Evolutionary conservation across 2,888 invertebrate genomes (phyloP), one percentile per base, ranked within the genome.

Genomic region (Amphipoea lucens): DNA sequence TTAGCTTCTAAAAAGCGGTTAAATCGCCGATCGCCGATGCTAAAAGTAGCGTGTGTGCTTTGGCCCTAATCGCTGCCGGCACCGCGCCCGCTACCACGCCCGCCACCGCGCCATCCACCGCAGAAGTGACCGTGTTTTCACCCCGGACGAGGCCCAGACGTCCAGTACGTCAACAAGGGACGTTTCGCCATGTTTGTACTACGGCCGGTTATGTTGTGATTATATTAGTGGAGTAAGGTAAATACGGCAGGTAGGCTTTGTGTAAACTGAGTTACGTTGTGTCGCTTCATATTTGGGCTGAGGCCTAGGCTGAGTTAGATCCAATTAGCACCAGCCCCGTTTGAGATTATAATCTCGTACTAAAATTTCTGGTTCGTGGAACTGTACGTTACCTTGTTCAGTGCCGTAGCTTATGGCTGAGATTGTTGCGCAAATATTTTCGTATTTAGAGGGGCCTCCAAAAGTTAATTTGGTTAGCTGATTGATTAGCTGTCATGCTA

Each of bases 201-300:
- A 76, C 57, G 65, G 48, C 71, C 85, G 51, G 87, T 87, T 85
- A 76, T 85, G 81, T 87, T 85, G 85, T 85, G 81, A 87, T 87
- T 85, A 81, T 85, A 74, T 87, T 85, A 85, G 85, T 48, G 71
- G 62, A 62, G 67, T 65, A 80, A 74, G 71, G 85, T 76, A 85
- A 85, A 87, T 87, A 85, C 42, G 20, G 65, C 57, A 57, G 80
- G 65, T 84, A 73, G 79, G 74, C 83, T 69, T 72, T 83, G n/a
- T 78, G 82, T 82, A 85, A 86, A 82, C 86, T 67, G 14, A 66
- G 73, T 83, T 76, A 86, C 62, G 51, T 70, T 83, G 48, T 67
- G 69, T 73, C 63, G 68, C 65, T 73, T 77, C 62, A 83, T 76
- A 83, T 83, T 71, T 76, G 3, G 78, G 74, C 36, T 45, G 75